Evolutionary conservation across 92 coral and sea anemone genomes (phyloP).

Genomic region (Zoanthus gigantus): DNA sequence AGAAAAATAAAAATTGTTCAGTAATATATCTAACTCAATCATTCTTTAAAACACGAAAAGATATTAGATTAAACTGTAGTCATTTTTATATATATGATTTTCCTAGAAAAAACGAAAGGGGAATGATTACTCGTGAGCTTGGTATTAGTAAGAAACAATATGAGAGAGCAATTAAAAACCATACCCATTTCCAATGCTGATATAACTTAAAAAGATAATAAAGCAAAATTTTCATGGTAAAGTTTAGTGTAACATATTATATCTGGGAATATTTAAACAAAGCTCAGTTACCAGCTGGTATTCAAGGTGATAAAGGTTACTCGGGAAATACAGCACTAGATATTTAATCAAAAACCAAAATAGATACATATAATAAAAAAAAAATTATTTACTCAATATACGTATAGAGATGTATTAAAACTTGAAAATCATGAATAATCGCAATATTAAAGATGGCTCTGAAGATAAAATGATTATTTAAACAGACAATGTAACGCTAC

Average conservation of each 20-base stretch:
- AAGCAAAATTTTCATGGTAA: neutral
- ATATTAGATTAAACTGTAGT: constrained; percentile 14
- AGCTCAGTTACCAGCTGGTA: too few relatives aligned
- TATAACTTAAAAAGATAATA: neutral
- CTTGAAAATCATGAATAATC: too few relatives aligned
- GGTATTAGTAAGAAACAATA: neutral
- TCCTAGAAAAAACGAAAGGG: neutral
- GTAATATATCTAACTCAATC: neutral
- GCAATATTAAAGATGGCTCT: too few relatives aligned
- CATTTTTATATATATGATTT: constrained; percentile 27
- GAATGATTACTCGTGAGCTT: constrained; percentile 1
- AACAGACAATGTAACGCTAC: too few relatives aligned
- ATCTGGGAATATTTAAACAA: neutral
- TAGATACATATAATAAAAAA: too few relatives aligned
- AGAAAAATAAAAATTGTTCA: constrained; percentile 4
- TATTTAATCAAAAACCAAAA: too few relatives aligned
- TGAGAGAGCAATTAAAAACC: neutral
- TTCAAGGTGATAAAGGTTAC: too few relatives aligned
- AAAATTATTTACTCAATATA: too few relatives aligned
- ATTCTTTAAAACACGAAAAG: neutral
- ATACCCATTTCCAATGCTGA: neutral
- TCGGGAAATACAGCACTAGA: too few relatives aligned
- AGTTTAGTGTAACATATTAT: neutral
- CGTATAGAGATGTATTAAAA: too few relatives aligned
- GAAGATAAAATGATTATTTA: too few relatives aligned